These are phyloP conservation scores for Calonectris borealis DNA, from an alignment of 2,113 vertebrate genomes.

Conservation along the genomic window DNA sequence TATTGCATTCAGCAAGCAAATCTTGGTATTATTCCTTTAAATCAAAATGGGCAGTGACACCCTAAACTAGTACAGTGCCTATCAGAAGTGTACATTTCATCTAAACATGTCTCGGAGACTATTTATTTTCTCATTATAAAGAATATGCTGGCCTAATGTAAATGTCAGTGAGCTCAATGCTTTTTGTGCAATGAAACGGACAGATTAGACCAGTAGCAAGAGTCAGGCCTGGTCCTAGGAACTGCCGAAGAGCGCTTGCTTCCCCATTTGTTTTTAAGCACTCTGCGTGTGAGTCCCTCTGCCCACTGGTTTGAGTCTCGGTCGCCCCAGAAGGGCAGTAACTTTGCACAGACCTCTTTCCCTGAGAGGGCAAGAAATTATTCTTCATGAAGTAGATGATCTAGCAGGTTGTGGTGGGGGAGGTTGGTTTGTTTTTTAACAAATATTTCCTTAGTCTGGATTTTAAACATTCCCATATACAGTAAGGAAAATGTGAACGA, in stretches of 20 bases:
- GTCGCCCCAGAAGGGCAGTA: neutral
- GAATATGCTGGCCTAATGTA: neutral
- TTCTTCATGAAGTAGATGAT: neutral
- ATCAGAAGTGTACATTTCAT: neutral
- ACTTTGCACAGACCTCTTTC: neutral
- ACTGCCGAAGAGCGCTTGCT: neutral
- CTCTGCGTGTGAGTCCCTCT: neutral
- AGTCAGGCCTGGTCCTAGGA: neutral
- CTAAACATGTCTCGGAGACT: neutral
- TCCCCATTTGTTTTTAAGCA: neutral
- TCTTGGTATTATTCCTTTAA: neutral
- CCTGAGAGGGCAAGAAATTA: neutral
- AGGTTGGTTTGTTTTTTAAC: neutral
- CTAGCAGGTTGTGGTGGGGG: neutral
- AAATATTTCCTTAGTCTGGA: neutral
- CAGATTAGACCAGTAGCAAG: neutral
- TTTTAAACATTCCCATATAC: neutral
- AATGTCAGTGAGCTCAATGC: neutral
- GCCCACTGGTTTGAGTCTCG: neutral
- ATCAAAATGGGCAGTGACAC: neutral
- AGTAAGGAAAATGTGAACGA: accelerated
- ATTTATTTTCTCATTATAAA: constrained; percentile 1
- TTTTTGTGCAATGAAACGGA: neutral
- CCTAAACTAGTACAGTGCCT: neutral
- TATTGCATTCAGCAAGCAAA: neutral